Conservation (phyloP, 37 sponge, comb jelly and placozoan genomes). For the Ianthella basta region DNA sequence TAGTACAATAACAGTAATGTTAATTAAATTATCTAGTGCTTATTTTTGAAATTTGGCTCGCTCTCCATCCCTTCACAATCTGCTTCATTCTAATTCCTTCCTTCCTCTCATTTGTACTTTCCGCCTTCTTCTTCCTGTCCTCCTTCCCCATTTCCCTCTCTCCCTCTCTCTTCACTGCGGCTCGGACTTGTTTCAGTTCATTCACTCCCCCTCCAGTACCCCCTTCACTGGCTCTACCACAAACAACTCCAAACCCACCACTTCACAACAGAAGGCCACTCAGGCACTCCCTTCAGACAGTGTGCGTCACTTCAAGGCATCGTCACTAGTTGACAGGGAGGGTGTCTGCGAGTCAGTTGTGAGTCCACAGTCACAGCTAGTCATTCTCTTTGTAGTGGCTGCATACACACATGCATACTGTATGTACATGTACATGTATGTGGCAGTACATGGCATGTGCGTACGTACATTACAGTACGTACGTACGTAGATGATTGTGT, state of each 20-base stretch:
- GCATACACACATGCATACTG: too few relatives aligned
- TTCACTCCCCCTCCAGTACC: conserved; percentile 2
- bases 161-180: background rate
- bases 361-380: background rate
- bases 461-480: too few relatives aligned
- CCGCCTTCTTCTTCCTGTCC: background rate
- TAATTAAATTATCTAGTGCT: too few relatives aligned
- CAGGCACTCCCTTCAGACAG: background rate
- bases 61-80: conserved; percentile 6
- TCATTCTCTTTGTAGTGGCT: too few relatives aligned
- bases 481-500: background rate
- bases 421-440: too few relatives aligned
- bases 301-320: background rate
- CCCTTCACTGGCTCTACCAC: background rate
- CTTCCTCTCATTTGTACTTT: background rate
- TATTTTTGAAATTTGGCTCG: too few relatives aligned
- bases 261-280: too few relatives aligned
- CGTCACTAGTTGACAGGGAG: background rate
- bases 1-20: too few relatives aligned
- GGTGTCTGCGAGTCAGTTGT: conserved; percentile 82
- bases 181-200: background rate
- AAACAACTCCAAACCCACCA: background rate
- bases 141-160: background rate
- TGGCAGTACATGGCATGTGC: too few relatives aligned
- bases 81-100: background rate